Evolutionary conservation across 2,113 vertebrate species (phyloP), one percentile per base, ranked within the genome.

Genomic region (Cardinalis cardinalis): DNA sequence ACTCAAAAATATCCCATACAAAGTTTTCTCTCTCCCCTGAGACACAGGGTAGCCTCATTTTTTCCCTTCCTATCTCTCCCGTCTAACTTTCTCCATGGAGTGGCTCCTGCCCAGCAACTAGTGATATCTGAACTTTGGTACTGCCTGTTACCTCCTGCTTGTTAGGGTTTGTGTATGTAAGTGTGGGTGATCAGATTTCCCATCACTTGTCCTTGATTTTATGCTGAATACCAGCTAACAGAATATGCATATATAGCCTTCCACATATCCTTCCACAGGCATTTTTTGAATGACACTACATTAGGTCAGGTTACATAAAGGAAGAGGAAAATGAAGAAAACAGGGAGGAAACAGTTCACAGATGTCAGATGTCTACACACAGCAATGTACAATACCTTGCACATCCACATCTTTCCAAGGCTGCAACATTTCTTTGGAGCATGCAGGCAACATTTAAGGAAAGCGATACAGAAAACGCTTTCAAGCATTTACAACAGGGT

Each of bases 401-500:
- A 61, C 12, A 48, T 5, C 10, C 24, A 38, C 0, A 2, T 25
- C 17, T 72, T 68, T 64, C 34, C 49, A 68, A 24, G 28, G 4
- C 3, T 72, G 36, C 13, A 34, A 18, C 0, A 0, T 15, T 69
- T 48, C 13, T 56, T 65, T 49, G 28, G 41, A 64, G 20, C 2
- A 12, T 11, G 20, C 14, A 69, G 28, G 10, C 7, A 64, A 48
- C 4, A 16, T 51, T 53, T 51, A 86, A 73, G 46, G 59, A 51
- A 72, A 55, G 18, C 0, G 0, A 51, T 36, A 32, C 0, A 40
- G 48, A 72, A 71, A 59, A 61, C 40, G 6, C 8, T 83, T 44
- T 24, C 17, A 65, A 63, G 2, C 13, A 36, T 66, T 29, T 40
- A 44, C 25, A 72, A 60, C 10, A 51, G 14, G 7, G 8, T 56